A percentile compares a stretch with the other conserved stretches of the same genome.
These are phyloP conservation scores for Talpa occidentalis DNA, from an alignment of 2,113 vertebrate genomes.

Conservation along the genomic window DNA sequence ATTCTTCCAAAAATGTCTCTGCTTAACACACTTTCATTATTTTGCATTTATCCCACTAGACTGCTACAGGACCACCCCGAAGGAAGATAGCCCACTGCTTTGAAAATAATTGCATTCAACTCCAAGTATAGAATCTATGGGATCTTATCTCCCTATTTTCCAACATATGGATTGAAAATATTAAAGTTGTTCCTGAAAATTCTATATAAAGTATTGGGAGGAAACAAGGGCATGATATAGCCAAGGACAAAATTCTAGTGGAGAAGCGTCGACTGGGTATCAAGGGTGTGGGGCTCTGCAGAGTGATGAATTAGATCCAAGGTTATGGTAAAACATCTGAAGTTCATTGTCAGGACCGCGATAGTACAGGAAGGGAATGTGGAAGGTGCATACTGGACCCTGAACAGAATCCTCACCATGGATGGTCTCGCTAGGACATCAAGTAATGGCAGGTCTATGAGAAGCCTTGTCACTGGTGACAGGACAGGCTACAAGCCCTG, in stretches of 20 bases:
- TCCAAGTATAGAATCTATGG: background rate
- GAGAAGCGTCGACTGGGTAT: too few relatives aligned
- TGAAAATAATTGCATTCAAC: background rate
- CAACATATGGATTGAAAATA: background rate
- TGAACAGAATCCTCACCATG: constrained; percentile 83
- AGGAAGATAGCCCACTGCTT: background rate
- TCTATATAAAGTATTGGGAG: background rate
- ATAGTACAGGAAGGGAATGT: constrained; percentile 93
- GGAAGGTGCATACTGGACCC: constrained; percentile 88
- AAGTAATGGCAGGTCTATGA: too few relatives aligned
- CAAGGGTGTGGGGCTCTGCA: background rate
- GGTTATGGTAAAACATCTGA: constrained; percentile 92
- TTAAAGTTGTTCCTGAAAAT: background rate
- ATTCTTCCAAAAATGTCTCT: background rate
- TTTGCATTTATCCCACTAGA: background rate
- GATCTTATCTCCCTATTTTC: background rate
- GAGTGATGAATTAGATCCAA: constrained; percentile 29
- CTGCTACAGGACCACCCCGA: background rate
- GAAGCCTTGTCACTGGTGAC: too few relatives aligned
- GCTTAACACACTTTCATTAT: background rate
- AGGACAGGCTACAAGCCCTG: too few relatives aligned
- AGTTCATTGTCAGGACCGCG: constrained; percentile 93
- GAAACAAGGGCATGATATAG: background rate
- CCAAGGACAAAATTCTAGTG: background rate
- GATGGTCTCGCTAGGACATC: too few relatives aligned